Base-by-base conservation (phyloP, 1,140 invertebrate species). In the Macrobrachium rosenbergii region DNA sequence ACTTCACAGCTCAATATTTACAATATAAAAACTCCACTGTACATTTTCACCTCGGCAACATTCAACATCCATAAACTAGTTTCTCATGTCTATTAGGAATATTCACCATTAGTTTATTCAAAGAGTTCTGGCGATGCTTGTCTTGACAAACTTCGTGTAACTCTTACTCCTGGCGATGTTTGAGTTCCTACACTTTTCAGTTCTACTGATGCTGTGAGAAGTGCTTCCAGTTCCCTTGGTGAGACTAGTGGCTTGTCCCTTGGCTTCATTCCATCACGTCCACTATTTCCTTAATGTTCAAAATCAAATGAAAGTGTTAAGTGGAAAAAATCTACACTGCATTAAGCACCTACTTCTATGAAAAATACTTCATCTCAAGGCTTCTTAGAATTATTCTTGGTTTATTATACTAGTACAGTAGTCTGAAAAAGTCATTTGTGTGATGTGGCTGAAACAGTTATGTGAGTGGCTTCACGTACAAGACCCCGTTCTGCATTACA, bases 101-200 rank as follows among this genome's bases (percentile, higher is more conserved):
- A 75, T 16, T 37, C 64, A 82, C 62, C 72, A 17, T 83, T 63
- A 59, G 59, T 45, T 43, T 62, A 37, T 78, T 80, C 79, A 80
- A 72, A 80, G 21, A 86, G 45, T 76, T 87, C 85, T 17, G 85
- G 85, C 58, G 85, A 87, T 59, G 85, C 62, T 60, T 87, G 85
- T 87, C 85, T 87, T 11, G 85, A 87, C 62, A 72, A 23, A 75
- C 85, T 87, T 67, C 85, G 85, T 19, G 85, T 87, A 19, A 87
- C 78, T 82, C 85, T 87, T 58, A 73, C 43, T 17, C 69, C 77
- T 23, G 85, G 85, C 14, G 78, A 87, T 17, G 85, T 87, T 58
- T 87, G 85, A 63, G 85, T 82, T n/a, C 43, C 67, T 17, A 73
- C 75, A 60, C 58, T 81, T 37, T 79, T 72, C 60, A 83, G 43